A percentile compares a stretch with the other conserved stretches of the same genome.
These are phyloP conservation scores for Eremophila alpestris DNA, from an alignment of 2,797 vertebrate species.

Conservation along the genomic window DNA sequence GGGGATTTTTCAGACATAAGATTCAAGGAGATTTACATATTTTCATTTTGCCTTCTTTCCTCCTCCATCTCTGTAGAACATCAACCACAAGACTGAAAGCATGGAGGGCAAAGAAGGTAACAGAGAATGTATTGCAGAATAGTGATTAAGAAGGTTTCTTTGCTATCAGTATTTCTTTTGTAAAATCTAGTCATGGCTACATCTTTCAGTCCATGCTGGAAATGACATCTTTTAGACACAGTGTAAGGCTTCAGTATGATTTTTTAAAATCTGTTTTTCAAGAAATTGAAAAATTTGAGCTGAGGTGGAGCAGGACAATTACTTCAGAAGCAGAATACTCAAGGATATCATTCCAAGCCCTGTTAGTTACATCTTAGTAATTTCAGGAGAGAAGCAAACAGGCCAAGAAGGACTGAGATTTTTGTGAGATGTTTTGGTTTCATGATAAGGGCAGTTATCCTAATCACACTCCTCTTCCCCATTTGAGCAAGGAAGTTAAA, in stretches of 20 bases:
- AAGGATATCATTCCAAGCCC: background rate
- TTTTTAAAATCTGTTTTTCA: background rate
- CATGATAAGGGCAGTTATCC: background rate
- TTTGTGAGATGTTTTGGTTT: background rate
- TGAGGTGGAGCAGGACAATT: background rate
- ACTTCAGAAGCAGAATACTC: background rate
- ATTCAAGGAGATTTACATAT: background rate
- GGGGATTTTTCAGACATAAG: background rate
- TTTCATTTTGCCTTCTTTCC: background rate
- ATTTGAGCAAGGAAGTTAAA: background rate
- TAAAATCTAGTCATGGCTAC: background rate
- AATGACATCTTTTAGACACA: background rate
- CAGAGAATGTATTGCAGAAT: background rate
- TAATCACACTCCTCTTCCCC: fast-evolving
- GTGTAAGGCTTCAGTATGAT: background rate
- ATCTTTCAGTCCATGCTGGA: background rate
- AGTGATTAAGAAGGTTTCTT: background rate
- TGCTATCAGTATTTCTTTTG: background rate
- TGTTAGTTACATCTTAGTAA: background rate
- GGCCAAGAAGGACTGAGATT: background rate
- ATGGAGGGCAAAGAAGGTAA: background rate
- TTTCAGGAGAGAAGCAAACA: background rate
- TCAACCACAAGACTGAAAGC: background rate
- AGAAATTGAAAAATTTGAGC: background rate
- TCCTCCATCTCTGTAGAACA: background rate